phyloP scores from a whole-genome alignment of 2,113 vertebrate genomes.

The Falco punctatus region DNA sequence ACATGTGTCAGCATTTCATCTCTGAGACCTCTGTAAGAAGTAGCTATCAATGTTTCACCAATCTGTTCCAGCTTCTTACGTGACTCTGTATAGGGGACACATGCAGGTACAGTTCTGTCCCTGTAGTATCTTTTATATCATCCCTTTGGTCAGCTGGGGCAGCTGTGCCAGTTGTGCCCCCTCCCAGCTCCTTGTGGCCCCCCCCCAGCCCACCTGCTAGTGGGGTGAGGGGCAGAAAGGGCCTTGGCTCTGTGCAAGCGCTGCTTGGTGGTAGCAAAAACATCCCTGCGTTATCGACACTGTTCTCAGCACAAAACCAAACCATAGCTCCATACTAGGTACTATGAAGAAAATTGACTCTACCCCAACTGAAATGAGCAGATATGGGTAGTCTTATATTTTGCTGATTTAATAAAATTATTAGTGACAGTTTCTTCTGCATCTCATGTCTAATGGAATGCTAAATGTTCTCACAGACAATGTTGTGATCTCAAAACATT shows the following conservation, averaged over 20 bases:
- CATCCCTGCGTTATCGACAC: too few species aligned
- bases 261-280: too few species aligned
- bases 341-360: too few species aligned
- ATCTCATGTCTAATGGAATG: background rate
- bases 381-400: background rate
- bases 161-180: too few species aligned
- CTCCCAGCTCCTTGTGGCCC: too few species aligned
- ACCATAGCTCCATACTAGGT: too few species aligned
- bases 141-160: too few species aligned
- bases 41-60: background rate
- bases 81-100: background rate
- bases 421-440: background rate
- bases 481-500: background rate
- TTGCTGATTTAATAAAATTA: background rate
- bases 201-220: too few species aligned
- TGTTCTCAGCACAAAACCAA: too few species aligned
- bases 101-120: background rate
- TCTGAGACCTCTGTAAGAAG: background rate
- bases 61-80: background rate
- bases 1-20: background rate
- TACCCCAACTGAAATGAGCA: too few species aligned
- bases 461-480: background rate
- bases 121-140: background rate
- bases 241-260: too few species aligned
- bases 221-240: too few species aligned